Percentiles rank a stretch among this genome's conserved stretches.
Conservation (phyloP, 2,797 vertebrate genomes). For the Odontamblyopus rebecca region DNA sequence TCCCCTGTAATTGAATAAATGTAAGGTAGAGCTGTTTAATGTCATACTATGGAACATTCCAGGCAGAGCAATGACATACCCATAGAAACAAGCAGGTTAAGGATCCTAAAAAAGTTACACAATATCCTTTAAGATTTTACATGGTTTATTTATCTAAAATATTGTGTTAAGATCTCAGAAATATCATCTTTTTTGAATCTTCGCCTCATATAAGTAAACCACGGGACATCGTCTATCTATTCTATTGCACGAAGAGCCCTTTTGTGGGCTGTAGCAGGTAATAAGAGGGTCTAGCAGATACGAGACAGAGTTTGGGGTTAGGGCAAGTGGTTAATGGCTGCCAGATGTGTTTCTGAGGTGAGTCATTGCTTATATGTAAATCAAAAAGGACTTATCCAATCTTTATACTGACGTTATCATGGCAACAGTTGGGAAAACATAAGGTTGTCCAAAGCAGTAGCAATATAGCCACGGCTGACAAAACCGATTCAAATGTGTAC, state of each 20-base stretch:
- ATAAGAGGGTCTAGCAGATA: slow-evolving; percentile 61
- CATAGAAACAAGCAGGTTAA: no score
- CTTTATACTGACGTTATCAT: slow-evolving; percentile 38
- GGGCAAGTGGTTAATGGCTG: slow-evolving; percentile 68
- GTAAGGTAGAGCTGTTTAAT: no score
- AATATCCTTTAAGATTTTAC: background rate
- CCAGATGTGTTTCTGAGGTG: slow-evolving; percentile 71
- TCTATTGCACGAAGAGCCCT: slow-evolving; percentile 20
- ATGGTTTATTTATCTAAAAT: slow-evolving; percentile 19
- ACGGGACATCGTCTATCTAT: slow-evolving; percentile 20
- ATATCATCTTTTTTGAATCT: slow-evolving; percentile 23
- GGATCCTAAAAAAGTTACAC: no score
- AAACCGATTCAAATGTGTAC: slow-evolving; percentile 26
- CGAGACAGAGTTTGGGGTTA: slow-evolving; percentile 48
- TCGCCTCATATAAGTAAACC: slow-evolving; percentile 35
- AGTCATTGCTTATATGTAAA: slow-evolving; percentile 63
- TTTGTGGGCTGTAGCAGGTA: slow-evolving; percentile 52
- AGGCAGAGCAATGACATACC: no score
- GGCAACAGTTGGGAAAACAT: slow-evolving; percentile 27
- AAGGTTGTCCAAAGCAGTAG: slow-evolving; percentile 20
- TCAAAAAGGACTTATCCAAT: slow-evolving; percentile 41
- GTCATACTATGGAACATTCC: no score
- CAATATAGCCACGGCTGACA: slow-evolving; percentile 26
- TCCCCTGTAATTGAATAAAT: no score
- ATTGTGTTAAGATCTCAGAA: background rate